Percentiles rank a stretch among this genome's conserved stretches.
Evolutionary conservation across 2,888 invertebrate genomes (phyloP).

Genomic region (Lathronympha strigana): DNA sequence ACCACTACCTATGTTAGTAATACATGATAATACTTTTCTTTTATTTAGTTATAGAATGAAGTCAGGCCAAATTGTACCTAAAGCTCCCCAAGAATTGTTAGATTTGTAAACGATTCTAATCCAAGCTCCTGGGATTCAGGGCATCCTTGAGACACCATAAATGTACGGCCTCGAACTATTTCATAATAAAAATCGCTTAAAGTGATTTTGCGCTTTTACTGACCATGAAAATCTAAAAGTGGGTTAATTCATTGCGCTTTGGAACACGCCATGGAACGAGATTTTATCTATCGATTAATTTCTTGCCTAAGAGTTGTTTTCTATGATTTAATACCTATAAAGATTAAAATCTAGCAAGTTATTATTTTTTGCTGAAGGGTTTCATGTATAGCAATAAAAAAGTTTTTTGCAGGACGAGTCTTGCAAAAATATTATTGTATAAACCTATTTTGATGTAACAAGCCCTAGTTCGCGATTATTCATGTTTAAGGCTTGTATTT

Average conservation of each 20-base stretch:
- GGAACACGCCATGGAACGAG: slow-evolving; percentile 42
- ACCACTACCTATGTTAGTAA: no score
- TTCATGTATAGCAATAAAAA: slow-evolving; percentile 2
- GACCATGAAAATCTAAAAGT: slow-evolving; percentile 59
- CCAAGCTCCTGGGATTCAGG: background rate
- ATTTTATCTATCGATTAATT: slow-evolving; percentile 42
- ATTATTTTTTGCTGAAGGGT: background rate
- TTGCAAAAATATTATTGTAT: slow-evolving; percentile 8
- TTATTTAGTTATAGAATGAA: no score
- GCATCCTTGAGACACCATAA: slow-evolving; percentile 11
- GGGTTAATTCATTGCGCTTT: slow-evolving; percentile 51
- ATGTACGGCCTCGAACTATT: slow-evolving; percentile 52
- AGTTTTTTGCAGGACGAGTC: slow-evolving; percentile 9
- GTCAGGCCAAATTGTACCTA: background rate
- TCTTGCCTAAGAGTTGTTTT: slow-evolving; percentile 9
- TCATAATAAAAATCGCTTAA: slow-evolving; percentile 50
- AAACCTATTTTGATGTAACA: no score
- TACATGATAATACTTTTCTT: no score
- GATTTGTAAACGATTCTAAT: background rate
- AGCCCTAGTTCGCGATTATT: no score
- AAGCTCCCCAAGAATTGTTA: background rate
- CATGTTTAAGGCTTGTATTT: no score
- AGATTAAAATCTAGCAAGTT: slow-evolving; percentile 15
- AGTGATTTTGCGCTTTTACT: slow-evolving; percentile 59
- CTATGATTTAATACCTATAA: slow-evolving; percentile 16